phyloP scores from a whole-genome alignment of 2,797 vertebrate genomes.

The Pseudochaenichthys georgianus region DNA sequence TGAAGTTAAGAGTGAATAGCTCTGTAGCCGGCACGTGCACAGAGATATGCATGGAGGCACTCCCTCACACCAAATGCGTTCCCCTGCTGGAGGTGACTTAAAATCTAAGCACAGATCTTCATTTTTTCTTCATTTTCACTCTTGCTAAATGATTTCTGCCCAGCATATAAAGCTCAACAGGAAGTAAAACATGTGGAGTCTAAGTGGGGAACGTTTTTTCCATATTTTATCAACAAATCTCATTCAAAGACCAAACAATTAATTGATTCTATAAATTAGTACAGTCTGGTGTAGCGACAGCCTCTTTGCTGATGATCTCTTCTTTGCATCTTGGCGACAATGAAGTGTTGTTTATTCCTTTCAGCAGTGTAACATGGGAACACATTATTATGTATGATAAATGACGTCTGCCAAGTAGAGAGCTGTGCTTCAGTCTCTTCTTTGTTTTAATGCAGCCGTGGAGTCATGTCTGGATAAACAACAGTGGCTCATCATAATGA shows the following conservation, averaged over 20 bases:
- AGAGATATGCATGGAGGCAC: constrained; percentile 37
- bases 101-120: constrained; percentile 22
- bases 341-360: neutral
- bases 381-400: neutral
- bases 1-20: constrained; percentile 35
- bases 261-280: neutral
- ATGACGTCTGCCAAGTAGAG: neutral
- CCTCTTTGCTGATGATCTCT: neutral
- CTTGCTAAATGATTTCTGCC: constrained; percentile 23
- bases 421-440: neutral
- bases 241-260: neutral
- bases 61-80: constrained; percentile 38
- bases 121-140: constrained; percentile 16
- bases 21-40: constrained; percentile 29
- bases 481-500: neutral
- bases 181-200: constrained; percentile 17
- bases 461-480: constrained; percentile 20
- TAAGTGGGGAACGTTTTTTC: neutral
- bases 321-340: neutral
- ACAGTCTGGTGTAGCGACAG: neutral
- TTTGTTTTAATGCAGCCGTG: neutral
- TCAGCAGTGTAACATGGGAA: neutral
- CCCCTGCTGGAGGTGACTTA: constrained; percentile 37
- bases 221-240: constrained; percentile 11
- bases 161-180: constrained; percentile 15